Conservation (phyloP, 2,888 invertebrate genomes). For the Hymenopus coronatus region DNA sequence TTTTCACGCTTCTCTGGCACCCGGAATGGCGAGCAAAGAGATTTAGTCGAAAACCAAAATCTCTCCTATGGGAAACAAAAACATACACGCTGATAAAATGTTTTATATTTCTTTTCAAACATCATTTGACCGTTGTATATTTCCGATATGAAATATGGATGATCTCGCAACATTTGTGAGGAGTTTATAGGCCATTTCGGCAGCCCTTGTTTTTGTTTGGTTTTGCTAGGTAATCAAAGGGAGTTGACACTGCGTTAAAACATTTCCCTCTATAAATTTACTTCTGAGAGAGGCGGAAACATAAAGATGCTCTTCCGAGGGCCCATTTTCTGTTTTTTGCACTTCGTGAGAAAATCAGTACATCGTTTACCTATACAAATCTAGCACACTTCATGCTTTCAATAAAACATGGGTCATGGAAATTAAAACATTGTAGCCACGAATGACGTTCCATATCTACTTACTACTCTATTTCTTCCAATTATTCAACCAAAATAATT, state of each 20-base stretch:
- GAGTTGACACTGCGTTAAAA: not conserved
- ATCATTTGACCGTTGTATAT: not conserved
- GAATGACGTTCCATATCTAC: no score
- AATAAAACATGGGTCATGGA: no score
- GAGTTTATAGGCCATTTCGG: not conserved
- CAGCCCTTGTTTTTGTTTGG: not conserved
- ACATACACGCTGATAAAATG: not conserved
- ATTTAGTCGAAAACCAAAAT: not conserved
- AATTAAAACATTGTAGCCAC: no score
- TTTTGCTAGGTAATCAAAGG: not conserved
- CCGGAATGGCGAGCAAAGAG: not conserved
- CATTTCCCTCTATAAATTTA: not conserved
- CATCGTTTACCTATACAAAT: no score
- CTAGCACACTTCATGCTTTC: no score
- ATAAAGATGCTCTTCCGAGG: not conserved
- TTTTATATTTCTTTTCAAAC: not conserved
- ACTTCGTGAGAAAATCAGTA: not conserved
- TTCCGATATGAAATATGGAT: not conserved
- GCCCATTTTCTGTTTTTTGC: not conserved
- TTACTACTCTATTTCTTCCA: no score
- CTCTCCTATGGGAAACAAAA: not conserved
- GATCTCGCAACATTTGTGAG: not conserved
- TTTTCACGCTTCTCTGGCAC: not conserved
- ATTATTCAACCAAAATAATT: no score
- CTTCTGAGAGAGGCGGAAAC: not conserved